Base-by-base conservation (phyloP, 1,140 invertebrate species). In the Sycophaga agraensis region DNA sequence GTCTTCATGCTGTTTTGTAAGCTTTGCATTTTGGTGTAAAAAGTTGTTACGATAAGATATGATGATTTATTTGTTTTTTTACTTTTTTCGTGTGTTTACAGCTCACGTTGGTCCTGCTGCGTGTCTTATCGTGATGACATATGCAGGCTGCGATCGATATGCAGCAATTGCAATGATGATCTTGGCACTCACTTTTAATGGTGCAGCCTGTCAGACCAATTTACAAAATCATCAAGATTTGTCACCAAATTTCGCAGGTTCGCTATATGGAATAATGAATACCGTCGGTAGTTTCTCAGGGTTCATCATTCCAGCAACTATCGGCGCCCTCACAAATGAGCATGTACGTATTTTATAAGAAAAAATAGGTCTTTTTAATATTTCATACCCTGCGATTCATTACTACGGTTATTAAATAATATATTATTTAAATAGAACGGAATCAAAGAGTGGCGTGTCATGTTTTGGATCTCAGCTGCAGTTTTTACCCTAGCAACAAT, bases 191-290 rank as follows among this genome's bases (percentile, higher is more conserved):
- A 88, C 90, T 1, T 84, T 91, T 17, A 92, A 93, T 63, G 93
- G 93, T 0, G 91, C 92, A 39, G 89, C 90, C 0, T 91, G 91
- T 19, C 83, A 91, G 50, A 92, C 91, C 0, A 94, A 86, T 78
- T 83, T 91, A 69, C 88, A 90, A 68, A 94, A 94, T 73, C 90
- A 92, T 63, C 87, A 95, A 77, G 91, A 93, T 77, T 78, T 94
- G 34, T 89, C 91, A 0, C 89, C 89, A 2, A 93, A 91, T 75
- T 91, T 85, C 80, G 92, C 92, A 17, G 89, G 89, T 35, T 87
- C 88, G 1, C 71, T 91, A 8, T 90, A 90, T 60, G 89, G 89
- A 17, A 86, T 90, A 37, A 88, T 89, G 56, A 91, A 90, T 64
- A 88, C 86, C 14, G 78, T 90, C 37, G 89, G 88, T 7, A 88